A percentile compares a stretch with the other conserved stretches of the same genome.
phyloP scores from a whole-genome alignment of 2,113 vertebrate genomes.

The Capreolus pygargus region DNA sequence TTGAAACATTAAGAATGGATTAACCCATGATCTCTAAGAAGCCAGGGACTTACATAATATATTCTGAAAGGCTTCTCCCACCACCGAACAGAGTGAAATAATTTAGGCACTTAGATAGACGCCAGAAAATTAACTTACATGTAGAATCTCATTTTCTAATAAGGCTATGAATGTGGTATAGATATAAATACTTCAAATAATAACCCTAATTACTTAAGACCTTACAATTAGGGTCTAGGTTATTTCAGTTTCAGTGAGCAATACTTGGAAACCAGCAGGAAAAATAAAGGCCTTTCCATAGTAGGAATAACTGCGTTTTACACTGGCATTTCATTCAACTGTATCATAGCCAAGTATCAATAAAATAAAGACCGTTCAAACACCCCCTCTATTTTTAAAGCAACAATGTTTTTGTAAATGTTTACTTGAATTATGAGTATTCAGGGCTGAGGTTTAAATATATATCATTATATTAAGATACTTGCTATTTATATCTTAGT shows the following conservation, averaged over 20 bases:
- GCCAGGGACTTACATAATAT: conserved; percentile 26
- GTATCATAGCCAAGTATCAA: background rate
- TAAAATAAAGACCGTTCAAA: conserved; percentile 15
- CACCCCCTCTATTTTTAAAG: background rate
- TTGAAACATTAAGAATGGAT: conserved; percentile 48
- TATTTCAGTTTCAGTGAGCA: background rate
- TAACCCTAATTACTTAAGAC: background rate
- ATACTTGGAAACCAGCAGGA: background rate
- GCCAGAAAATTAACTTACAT: conserved; percentile 28
- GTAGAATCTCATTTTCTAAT: background rate
- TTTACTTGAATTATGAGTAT: conserved; percentile 11
- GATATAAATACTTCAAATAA: background rate
- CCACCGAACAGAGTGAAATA: background rate
- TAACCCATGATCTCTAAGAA: conserved; percentile 11
- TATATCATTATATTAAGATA: background rate
- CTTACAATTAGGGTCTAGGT: background rate
- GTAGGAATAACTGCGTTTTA: background rate
- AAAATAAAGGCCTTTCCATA: background rate
- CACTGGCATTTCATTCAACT: background rate
- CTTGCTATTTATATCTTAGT: conserved; percentile 13
- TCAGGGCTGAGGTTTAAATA: conserved; percentile 17
- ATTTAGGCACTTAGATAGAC: background rate
- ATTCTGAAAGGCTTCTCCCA: background rate
- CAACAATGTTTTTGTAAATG: background rate
- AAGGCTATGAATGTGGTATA: background rate